Evolutionary conservation across 53 echinoderm and acorn worm genomes (phyloP), one percentile per base, ranked within the genome.

Genomic region (Patiria pectinifera): DNA sequence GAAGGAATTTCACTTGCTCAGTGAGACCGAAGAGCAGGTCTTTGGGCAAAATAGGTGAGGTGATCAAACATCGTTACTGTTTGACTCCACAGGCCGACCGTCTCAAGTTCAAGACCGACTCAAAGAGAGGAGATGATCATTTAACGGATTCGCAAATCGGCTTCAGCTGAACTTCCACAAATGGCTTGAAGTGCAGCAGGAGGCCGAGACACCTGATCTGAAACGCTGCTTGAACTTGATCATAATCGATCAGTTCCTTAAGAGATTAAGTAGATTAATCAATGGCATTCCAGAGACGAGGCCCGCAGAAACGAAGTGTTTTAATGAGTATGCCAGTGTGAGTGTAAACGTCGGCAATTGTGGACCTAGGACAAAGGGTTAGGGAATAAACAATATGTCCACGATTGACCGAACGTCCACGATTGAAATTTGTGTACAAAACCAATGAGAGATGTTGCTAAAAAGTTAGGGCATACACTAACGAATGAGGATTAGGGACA

Each of bases 141-240:
- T 86, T 47, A 69, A 86, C 24, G 86, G 60, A 25, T 87, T 87
- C 70, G 48, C 72, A 11, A 48, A 49, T 48, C 45, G 87, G 4
- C 76, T 87, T n/a, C 48, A 72, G 12, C 59, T 53, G 7, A 21
- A 71, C 48, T 76, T 87, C 45, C 7, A 75, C 24, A 87, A 75
- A 25, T 87, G 87, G 87, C 75, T 72, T 15, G 24, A 72, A 21
- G 60, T 60, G 70, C 26, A 71, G 23, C 7, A 79, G 46, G 43
- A 79, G 13, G 16, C 16, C 9, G 79, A 79, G 45, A 79, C 79
- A 8, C 79, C 35, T 12, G 79, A 79, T 7, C 1, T 79, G 46
- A 86, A 71, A 60, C 12, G 60, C 60, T 60, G 60, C 24, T n/a
- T 78, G 78, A 45, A 78, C 13, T 45, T 78, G 43, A 78, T 78